Conservation (phyloP, 1,140 invertebrate genomes). For the Zeugodacus cucurbitae region DNA sequence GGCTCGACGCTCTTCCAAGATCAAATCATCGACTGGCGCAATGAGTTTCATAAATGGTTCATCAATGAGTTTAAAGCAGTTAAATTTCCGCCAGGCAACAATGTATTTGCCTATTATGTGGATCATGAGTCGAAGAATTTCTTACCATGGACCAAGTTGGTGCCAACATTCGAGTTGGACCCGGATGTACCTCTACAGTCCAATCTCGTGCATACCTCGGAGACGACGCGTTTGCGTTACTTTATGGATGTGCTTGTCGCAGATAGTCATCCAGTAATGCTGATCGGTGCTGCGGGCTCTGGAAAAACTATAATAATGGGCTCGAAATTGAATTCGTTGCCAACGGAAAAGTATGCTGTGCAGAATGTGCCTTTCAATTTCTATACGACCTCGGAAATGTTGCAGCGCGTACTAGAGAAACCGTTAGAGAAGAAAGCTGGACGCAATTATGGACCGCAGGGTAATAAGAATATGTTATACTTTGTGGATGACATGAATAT, state of each 20-base stretch:
- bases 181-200: slow-evolving; percentile 89
- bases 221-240: slow-evolving; percentile 87
- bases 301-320: slow-evolving; percentile 87
- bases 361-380: slow-evolving; percentile 95
- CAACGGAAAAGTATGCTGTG: slow-evolving; percentile 70
- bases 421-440: slow-evolving; percentile 95
- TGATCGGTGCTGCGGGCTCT: slow-evolving; percentile 88
- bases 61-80: slow-evolving; percentile 90
- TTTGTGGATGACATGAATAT: slow-evolving; percentile 98
- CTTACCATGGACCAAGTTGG: slow-evolving; percentile 84
- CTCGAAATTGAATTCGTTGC: slow-evolving; percentile 80
- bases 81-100: slow-evolving; percentile 83
- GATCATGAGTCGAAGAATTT: slow-evolving; percentile 88
- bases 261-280: slow-evolving; percentile 85
- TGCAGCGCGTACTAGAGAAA: slow-evolving; percentile 91
- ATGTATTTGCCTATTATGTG: slow-evolving; percentile 91
- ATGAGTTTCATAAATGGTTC: slow-evolving; percentile 85
- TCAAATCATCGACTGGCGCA: slow-evolving; percentile 87
- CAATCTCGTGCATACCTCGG: slow-evolving; percentile 83
- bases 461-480: slow-evolving; percentile 90
- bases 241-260: slow-evolving; percentile 89
- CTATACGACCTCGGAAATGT: slow-evolving; percentile 92
- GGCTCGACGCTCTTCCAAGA: slow-evolving; percentile 91
- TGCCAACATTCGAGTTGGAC: slow-evolving; percentile 85
- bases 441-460: slow-evolving; percentile 90